Evolutionary conservation across 1,140 invertebrate species (phyloP).

Genomic region (Sesamia nonagrioides): DNA sequence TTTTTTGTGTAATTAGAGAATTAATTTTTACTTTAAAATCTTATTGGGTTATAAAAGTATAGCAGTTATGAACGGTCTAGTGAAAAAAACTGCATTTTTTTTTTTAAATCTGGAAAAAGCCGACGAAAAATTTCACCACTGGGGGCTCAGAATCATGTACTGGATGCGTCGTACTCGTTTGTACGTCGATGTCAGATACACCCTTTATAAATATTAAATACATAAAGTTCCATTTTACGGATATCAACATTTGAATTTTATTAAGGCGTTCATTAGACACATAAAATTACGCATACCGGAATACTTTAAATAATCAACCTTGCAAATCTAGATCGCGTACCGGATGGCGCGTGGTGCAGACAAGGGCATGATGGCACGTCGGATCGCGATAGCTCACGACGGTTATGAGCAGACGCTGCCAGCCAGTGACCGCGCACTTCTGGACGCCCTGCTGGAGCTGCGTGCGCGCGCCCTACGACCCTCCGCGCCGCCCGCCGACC

Average conservation of each 20-base stretch:
- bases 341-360: constrained; percentile 81
- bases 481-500: constrained; percentile 85
- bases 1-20: too few relatives aligned
- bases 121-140: too few relatives aligned
- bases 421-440: constrained; percentile 89
- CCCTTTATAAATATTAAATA: too few relatives aligned
- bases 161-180: too few relatives aligned
- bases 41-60: too few relatives aligned
- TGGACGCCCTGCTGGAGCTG: constrained; percentile 91
- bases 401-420: constrained; percentile 93
- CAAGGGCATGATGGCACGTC: constrained; percentile 78
- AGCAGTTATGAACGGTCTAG: too few relatives aligned
- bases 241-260: background rate
- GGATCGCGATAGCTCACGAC: constrained; percentile 94
- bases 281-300: background rate
- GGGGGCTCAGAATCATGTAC: too few relatives aligned
- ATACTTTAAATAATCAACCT: background rate
- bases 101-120: too few relatives aligned
- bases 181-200: too few relatives aligned
- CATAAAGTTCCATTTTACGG: background rate
- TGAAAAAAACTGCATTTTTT: too few relatives aligned
- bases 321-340: constrained; percentile 74
- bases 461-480: constrained; percentile 89
- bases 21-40: too few relatives aligned
- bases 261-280: background rate